Base-by-base conservation (phyloP, 2,113 vertebrate genomes). In the Pleuronectes platessa region DNA sequence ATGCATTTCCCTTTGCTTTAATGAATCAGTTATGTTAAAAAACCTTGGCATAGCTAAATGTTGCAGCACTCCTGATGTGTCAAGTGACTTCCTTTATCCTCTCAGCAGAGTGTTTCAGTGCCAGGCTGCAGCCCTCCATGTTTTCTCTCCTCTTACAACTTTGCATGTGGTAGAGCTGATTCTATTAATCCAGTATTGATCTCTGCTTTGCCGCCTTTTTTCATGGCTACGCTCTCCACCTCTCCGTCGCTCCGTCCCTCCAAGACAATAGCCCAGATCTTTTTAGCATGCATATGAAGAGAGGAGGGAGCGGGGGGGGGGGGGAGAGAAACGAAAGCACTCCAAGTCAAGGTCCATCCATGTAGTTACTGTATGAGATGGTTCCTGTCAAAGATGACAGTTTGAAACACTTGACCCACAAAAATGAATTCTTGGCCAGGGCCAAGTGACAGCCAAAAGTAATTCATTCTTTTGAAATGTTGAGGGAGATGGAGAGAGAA, bases 351-450 rank as follows among this genome's bases (percentile, higher is more conserved):
- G 87, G 90, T 91, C 90, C 87, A 78, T 92, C 86, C 85, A 79
- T 92, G 92, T 91, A 91, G 89, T 92, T 92, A 92, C 90, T 92
- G 90, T 91, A 93, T 81, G 84, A 91, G 90, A 92, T 90, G 90
- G 89, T 92, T 93, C 87, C 92, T 93, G 92, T 93, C 93, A 93
- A 79, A 92, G 86, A 93, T 93, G 92, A 93, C 93, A 92, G 92
- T 92, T 88, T 92, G 88, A 91, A 92, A 93, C 92, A 93, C 90
- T 93, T 94, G 92, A 94, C 92, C 91, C 93, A 91, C 92, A 93
- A 92, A 93, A 93, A 94, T 93, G 89, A 93, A 93, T 93, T 93
- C 90, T 90, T 89, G 92, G 92, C 91, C 88, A 86, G 89, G 90
- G 90, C 91, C 92, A 87, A 90, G 89, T 89, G 89, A 93, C 93